Evolutionary conservation across 2,888 invertebrate genomes (phyloP), one percentile per base, ranked within the genome.

Genomic region (Yponomeuta malinellus): DNA sequence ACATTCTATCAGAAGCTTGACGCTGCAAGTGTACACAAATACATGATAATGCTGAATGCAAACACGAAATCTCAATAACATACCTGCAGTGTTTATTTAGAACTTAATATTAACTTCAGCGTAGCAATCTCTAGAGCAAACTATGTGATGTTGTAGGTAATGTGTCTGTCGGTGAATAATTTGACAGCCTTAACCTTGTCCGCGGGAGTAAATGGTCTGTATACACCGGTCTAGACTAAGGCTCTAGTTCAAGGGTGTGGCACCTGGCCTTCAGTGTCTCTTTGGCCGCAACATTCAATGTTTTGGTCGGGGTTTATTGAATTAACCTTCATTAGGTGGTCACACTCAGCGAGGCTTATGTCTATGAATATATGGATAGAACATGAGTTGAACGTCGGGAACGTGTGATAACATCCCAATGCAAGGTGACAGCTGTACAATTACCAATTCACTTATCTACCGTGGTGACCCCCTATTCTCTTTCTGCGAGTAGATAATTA

Each of bases 1-100:
- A 76, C 81, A 59, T 76, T 78, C 77, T 77, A 64, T 71, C 63
- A 71, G 68, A 70, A 68, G 63, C 74, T 78, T 76, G 79, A 76
- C 78, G 80, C 80, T 81, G 2, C 15, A 31, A 75, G 78, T 77
- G 76, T 75, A 79, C 79, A 80, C 80, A 80, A 76, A 76, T 77
- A 74, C 73, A 75, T 79, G 89, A 89, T 89, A 89, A 87, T 84
- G 0, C 76, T 74, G 75, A 80, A 76, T 79, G 85, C 87, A 88
- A 90, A 90, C 88, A 89, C 78, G 75, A 75, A 79, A 76, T 78
- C 75, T 74, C 72, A 81, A 83, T 80, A 78, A 80, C 80, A 79
- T 76, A 67, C 63, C 75, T 74, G 70, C 71, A 77, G 78, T 81
- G 76, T 77, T 73, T 79, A 79, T 79, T 81, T 79, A 77, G 78